A percentile compares a stretch with the other conserved stretches of the same genome.
Conservation (phyloP, 2,797 vertebrate genomes). For the Ciconia nigra region DNA sequence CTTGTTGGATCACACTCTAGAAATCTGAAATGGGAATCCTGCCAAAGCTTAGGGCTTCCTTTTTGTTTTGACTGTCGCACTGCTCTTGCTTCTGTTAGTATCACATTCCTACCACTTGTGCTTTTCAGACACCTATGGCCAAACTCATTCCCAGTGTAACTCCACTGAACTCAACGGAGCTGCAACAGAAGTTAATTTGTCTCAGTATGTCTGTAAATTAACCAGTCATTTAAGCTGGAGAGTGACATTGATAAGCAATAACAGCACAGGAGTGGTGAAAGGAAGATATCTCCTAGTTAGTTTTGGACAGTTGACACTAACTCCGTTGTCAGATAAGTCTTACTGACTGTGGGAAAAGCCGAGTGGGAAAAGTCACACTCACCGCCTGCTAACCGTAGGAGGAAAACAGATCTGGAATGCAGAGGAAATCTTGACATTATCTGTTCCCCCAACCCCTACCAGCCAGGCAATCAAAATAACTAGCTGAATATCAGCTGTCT, state of each 20-base stretch:
- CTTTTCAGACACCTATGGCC: slow-evolving; percentile 8
- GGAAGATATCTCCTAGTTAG: slow-evolving; percentile 67
- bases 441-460: slow-evolving; percentile 9
- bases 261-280: slow-evolving; percentile 56
- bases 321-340: slow-evolving; percentile 54
- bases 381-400: background rate
- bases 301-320: slow-evolving; percentile 70
- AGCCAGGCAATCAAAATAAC: slow-evolving; percentile 40
- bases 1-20: slow-evolving; percentile 20
- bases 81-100: slow-evolving; percentile 49
- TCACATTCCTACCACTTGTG: slow-evolving; percentile 29
- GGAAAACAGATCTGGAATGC: slow-evolving; percentile 54
- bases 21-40: slow-evolving; percentile 33
- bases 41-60: slow-evolving; percentile 27
- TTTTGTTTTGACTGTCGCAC: slow-evolving; percentile 1
- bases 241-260: slow-evolving; percentile 55
- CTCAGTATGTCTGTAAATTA: slow-evolving; percentile 49
- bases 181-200: slow-evolving; percentile 24
- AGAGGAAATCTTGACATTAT: slow-evolving; percentile 54
- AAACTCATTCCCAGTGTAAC: background rate
- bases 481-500: background rate
- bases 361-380: slow-evolving; percentile 59
- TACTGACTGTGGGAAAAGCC: slow-evolving; percentile 63
- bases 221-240: slow-evolving; percentile 58
- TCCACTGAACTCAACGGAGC: background rate